phyloP scores from a whole-genome alignment of 1,140 invertebrate genomes.

The Spodoptera litura region DNA sequence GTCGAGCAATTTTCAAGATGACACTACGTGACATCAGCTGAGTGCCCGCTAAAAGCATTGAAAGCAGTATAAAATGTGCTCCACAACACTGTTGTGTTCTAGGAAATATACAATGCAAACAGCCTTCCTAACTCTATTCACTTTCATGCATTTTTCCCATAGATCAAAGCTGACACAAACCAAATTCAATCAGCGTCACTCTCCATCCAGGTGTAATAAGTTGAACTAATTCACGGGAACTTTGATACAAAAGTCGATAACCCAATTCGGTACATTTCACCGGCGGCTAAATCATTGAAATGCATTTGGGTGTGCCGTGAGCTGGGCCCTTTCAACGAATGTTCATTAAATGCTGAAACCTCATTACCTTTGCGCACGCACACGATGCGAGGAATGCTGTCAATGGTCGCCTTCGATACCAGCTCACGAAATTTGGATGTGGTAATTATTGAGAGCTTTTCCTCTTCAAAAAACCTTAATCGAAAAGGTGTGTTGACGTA shows the following conservation, averaged over 20 bases:
- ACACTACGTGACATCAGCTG: conserved; percentile 15
- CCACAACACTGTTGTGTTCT: not conserved
- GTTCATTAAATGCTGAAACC: conserved; percentile 40
- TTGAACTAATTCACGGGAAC: conserved; percentile 12
- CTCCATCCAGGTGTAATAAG: not conserved
- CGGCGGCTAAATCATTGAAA: conserved; percentile 23
- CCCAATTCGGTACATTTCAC: conserved; percentile 18
- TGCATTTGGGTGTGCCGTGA: conserved; percentile 22
- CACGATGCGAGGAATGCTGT: conserved; percentile 27
- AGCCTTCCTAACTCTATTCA: not conserved
- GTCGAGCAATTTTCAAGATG: conserved; percentile 11
- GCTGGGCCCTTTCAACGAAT: not conserved
- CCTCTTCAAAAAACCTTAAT: not conserved
- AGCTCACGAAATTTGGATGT: conserved; percentile 7
- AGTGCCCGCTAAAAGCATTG: conserved; percentile 35
- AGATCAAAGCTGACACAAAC: not conserved
- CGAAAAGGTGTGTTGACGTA: no score
- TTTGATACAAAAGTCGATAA: conserved; percentile 28
- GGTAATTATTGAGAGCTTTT: conserved; percentile 2
- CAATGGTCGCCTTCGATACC: not conserved
- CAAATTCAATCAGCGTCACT: not conserved
- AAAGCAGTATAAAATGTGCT: conserved; percentile 18
- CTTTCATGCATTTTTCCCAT: not conserved
- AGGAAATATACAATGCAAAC: conserved; percentile 14
- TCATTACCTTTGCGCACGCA: conserved; percentile 37